phyloP scores from a whole-genome alignment of 2,113 vertebrate genomes.

The Chaetops frenatus region DNA sequence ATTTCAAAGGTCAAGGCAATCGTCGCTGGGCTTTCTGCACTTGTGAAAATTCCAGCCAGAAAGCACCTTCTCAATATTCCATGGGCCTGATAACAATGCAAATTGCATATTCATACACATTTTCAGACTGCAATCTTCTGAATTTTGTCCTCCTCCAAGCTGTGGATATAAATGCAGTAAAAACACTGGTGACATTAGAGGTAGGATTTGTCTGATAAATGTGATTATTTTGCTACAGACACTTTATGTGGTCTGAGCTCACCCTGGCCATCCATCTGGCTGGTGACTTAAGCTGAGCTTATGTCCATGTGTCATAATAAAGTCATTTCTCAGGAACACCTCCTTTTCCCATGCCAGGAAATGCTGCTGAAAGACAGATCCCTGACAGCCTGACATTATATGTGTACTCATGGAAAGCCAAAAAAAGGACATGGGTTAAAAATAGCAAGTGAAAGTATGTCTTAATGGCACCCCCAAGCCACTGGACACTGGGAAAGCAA shows the following conservation, averaged over 20 bases:
- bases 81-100: not conserved
- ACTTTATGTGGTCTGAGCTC: accelerated
- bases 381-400: not conserved
- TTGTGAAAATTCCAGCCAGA: not conserved
- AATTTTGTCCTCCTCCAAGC: not conserved
- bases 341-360: not conserved
- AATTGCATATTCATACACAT: not conserved
- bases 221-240: not conserved
- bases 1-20: not conserved
- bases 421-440: not conserved
- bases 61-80: not conserved
- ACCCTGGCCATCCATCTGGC: not conserved
- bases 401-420: not conserved
- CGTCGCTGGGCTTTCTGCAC: not conserved
- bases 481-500: not conserved
- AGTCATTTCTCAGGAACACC: not conserved
- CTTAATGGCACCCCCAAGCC: not conserved
- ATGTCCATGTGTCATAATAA: not conserved
- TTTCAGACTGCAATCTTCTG: not conserved
- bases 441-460: not conserved
- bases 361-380: not conserved
- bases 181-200: not conserved
- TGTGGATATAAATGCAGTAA: not conserved
- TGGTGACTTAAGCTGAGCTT: not conserved
- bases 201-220: not conserved